phyloP scores from a whole-genome alignment of 2,888 invertebrate genomes.

The Syrista parreyssii region DNA sequence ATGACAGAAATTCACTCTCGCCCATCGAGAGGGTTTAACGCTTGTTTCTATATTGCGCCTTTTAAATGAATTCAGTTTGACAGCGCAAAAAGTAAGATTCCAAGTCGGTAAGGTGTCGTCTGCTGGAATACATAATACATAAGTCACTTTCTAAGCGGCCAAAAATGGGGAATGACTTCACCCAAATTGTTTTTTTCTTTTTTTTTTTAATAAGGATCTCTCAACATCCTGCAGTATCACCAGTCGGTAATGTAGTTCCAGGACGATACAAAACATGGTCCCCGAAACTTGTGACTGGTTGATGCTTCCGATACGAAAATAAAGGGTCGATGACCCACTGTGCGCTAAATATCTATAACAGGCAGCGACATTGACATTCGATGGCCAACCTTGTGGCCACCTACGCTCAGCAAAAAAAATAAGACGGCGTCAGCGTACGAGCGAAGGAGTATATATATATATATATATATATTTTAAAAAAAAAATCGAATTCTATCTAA shows the following conservation, averaged over 20 bases:
- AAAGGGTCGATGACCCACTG: constrained; percentile 24
- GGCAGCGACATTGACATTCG: constrained; percentile 31
- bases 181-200: not conserved
- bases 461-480: not conserved
- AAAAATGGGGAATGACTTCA: not conserved
- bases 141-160: not conserved
- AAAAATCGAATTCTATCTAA: not conserved
- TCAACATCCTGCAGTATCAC: not conserved
- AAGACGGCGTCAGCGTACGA: not conserved
- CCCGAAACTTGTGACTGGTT: not conserved
- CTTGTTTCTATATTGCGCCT: not conserved
- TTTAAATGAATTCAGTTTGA: not conserved
- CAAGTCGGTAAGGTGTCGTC: not conserved
- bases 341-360: constrained; percentile 19
- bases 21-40: too few relatives aligned
- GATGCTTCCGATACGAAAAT: not conserved
- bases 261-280: not conserved
- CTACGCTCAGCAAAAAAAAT: constrained; percentile 7
- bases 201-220: not conserved
- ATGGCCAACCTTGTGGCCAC: constrained; percentile 12
- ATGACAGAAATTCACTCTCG: not conserved
- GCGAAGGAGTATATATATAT: not conserved
- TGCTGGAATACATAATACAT: not conserved
- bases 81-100: not conserved
- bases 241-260: not conserved